phyloP scores from a whole-genome alignment of 2,797 vertebrate genomes.

The Oryzias dopingdopingensis region DNA sequence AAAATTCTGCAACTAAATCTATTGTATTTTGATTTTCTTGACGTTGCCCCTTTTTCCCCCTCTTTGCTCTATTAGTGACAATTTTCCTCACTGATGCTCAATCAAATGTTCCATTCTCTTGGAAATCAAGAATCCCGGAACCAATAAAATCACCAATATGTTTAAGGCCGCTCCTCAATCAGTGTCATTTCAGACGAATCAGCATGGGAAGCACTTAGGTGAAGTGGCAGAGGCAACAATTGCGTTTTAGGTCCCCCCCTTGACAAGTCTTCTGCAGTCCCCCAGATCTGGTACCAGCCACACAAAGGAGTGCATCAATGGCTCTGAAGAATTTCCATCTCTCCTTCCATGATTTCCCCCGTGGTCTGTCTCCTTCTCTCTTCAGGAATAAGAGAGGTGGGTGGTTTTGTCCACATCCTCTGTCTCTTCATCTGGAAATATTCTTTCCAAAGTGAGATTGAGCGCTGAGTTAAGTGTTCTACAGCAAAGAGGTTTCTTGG shows the following conservation, averaged over 20 bases:
- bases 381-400: slow-evolving; percentile 15
- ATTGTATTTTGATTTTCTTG: slow-evolving; percentile 21
- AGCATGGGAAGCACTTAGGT: slow-evolving; percentile 30
- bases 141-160: slow-evolving; percentile 34
- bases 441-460: slow-evolving; percentile 64
- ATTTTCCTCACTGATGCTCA: slow-evolving; percentile 30
- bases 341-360: slow-evolving; percentile 70
- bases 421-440: slow-evolving; percentile 49
- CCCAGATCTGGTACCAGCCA: slow-evolving; percentile 59
- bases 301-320: slow-evolving; percentile 64
- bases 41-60: no score
- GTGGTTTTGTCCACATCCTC: slow-evolving; percentile 20
- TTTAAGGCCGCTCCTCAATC: slow-evolving; percentile 40
- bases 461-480: slow-evolving; percentile 60
- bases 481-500: slow-evolving; percentile 50
- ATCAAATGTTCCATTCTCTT: slow-evolving; percentile 26
- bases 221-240: slow-evolving; percentile 19
- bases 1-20: not conserved
- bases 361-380: slow-evolving; percentile 47
- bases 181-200: slow-evolving; percentile 17
- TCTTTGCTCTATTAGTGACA: no score
- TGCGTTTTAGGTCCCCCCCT: slow-evolving; percentile 21
- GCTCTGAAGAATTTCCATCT: slow-evolving; percentile 67
- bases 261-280: slow-evolving; percentile 53
- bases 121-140: slow-evolving; percentile 19